Conservation (phyloP, 2,113 vertebrate genomes). For the Edolisoma coerulescens region DNA sequence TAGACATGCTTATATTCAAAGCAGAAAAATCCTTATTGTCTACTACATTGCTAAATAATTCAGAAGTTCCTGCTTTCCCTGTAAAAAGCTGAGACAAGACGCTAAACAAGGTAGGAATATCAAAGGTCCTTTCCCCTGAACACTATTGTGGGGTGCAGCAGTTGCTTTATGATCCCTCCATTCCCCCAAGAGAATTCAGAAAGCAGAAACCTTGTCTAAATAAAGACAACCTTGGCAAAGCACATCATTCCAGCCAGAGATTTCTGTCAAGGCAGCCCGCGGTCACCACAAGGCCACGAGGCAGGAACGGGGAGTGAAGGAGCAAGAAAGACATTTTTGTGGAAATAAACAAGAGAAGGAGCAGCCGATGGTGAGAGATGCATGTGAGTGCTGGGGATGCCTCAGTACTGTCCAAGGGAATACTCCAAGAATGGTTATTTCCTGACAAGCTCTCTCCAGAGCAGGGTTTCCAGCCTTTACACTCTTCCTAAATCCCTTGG, state of each 20-base stretch:
- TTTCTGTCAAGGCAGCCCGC: conserved; percentile 50
- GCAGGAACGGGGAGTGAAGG: background rate
- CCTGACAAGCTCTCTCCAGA: background rate
- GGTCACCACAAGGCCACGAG: conserved; percentile 29
- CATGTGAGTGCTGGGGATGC: background rate
- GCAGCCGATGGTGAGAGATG: background rate
- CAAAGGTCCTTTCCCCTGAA: background rate
- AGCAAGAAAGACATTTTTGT: background rate
- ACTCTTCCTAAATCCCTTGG: background rate
- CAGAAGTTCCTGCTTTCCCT: background rate
- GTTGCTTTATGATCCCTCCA: background rate
- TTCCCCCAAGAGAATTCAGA: background rate
- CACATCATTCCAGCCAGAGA: background rate
- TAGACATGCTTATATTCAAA: background rate
- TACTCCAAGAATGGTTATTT: background rate
- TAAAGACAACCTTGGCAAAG: conserved; percentile 51
- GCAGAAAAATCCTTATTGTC: background rate
- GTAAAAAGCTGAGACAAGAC: background rate
- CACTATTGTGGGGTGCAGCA: background rate
- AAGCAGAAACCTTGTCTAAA: conserved; percentile 42
- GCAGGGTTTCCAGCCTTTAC: background rate
- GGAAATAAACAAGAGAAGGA: background rate
- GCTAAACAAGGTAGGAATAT: background rate
- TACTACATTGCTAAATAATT: background rate
- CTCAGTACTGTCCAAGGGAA: background rate